Evolutionary conservation across 1,140 invertebrate species (phyloP), one percentile per base, ranked within the genome.

Genomic region (Littorina saxatilis): DNA sequence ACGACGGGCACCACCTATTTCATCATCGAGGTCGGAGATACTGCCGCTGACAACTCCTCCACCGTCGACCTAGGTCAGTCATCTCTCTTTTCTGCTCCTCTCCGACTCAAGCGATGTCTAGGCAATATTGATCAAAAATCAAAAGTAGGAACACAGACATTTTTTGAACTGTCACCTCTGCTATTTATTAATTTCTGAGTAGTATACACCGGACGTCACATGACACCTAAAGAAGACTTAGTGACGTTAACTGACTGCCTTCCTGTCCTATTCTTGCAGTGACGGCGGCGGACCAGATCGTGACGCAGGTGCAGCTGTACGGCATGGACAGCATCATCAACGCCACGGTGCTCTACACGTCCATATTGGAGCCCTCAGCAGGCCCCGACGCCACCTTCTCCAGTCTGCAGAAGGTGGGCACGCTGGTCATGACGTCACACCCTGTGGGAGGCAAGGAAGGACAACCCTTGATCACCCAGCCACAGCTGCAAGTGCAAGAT

Each of bases 21-120:
- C 40, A 35, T n/a, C 2, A 35, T 90, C 11, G 88, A 91, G 83
- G 86, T 91, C 35, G 86, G 84, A 35, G 84, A 91, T 80, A 68
- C 72, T 29, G 88, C 89, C 32, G 4, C 37, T 17, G 40, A 85
- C 23, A 72, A 27, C 11, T 43, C 35, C n/a, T 17, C 79, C 7
- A 3, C 73, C 11, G 81, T 78, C 37, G 72, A 70, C 72, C 37
- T 73, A 7, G 75, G 43, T 72, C 40, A 43, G 74, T 66, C 4
- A 23, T 61, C n/a, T n/a, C n/a, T n/a, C n/a, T n/a, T n/a, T n/a
- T n/a, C n/a, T n/a, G n/a, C n/a, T n/a, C n/a, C n/a, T n/a, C n/a
- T n/a, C n/a, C n/a, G n/a, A n/a, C n/a, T n/a, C n/a, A n/a, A n/a
- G n/a, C n/a, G n/a, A n/a, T n/a, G n/a, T n/a, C n/a, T n/a, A n/a